Conservation (phyloP, 2,888 invertebrate genomes). For the Malthinus flaveolus region DNA sequence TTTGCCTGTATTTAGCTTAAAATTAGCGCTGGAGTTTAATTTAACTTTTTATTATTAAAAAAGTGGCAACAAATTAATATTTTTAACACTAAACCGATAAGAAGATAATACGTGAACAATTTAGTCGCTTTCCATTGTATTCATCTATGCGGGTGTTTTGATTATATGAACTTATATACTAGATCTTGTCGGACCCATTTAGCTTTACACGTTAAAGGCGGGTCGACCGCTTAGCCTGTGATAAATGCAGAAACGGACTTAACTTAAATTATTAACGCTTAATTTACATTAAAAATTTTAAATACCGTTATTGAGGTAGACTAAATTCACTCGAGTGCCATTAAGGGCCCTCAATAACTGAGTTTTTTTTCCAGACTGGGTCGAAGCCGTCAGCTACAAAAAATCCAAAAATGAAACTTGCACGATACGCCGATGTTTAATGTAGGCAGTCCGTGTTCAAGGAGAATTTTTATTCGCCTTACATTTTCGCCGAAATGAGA, state of each 20-base stretch:
- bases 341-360: too few relatives aligned
- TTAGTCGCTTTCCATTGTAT: slow-evolving; percentile 50
- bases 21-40: too few relatives aligned
- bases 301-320: too few relatives aligned
- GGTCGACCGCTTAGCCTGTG: slow-evolving; percentile 42
- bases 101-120: slow-evolving; percentile 23
- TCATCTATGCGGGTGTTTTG: slow-evolving; percentile 49
- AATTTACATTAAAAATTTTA: slow-evolving; percentile 6
- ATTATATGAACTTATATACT: slow-evolving; percentile 48
- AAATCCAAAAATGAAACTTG: too few relatives aligned
- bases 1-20: too few relatives aligned
- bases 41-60: slow-evolving; percentile 48
- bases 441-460: too few relatives aligned
- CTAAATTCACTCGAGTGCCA: too few relatives aligned
- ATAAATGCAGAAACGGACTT: slow-evolving; percentile 31
- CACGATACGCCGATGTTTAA: too few relatives aligned
- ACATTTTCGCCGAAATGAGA: too few relatives aligned
- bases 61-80: slow-evolving; percentile 21
- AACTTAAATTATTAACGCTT: not conserved
- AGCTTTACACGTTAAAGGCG: slow-evolving; percentile 51
- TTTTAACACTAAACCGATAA: slow-evolving; percentile 27
- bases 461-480: too few relatives aligned
- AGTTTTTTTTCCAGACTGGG: too few relatives aligned
- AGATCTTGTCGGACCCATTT: slow-evolving; percentile 50
- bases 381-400: too few relatives aligned